Evolutionary conservation across 2,888 invertebrate genomes (phyloP), one percentile per base, ranked within the genome.

Genomic region (Lasioglossum villosulum): DNA sequence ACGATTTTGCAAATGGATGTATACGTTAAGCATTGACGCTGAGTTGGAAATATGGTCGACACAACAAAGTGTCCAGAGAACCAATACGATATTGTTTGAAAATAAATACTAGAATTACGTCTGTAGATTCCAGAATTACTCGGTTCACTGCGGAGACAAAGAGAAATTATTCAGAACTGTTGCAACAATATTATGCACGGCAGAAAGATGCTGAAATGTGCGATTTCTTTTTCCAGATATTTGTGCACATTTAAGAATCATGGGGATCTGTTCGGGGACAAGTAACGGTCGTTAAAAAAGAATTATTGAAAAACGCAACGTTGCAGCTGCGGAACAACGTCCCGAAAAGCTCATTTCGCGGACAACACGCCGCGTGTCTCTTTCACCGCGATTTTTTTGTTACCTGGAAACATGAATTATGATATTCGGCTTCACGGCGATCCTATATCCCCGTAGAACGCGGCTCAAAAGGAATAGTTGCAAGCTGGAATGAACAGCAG

Each of bases 401-500:
- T 89, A 87, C 89, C 81, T 86, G 84, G 77, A 88, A 83, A 79
- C 72, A 88, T 83, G 88, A 89, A 88, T 83, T 84, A 86, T 83
- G 87, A 76, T 81, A 82, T 87, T 87, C 83, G 72, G 34, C 79
- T 76, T 81, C 70, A 10, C 72, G 52, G 52, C 81, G 80, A 86
- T 84, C 81, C 63, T 63, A 72, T 86, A 86, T 84, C 83, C 84
- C 74, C 72, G 74, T 73, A 74, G 81, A 83, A 66, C 71, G 71
- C 10, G 27, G 52, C 74, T 85, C 74, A 84, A 88, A 88, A 85
- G 84, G 89, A 92, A 94, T 93, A 94, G 90, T 92, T 94, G 94
- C 94, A 94, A 94, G 94, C 90, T 94, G 92, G 93, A 93, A 92
- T 94, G 95, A 95, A 88, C 94, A 91, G 94, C 93, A 93, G 88